phyloP scores from a whole-genome alignment of 2,113 vertebrate genomes.

The Oryzias melastigma region DNA sequence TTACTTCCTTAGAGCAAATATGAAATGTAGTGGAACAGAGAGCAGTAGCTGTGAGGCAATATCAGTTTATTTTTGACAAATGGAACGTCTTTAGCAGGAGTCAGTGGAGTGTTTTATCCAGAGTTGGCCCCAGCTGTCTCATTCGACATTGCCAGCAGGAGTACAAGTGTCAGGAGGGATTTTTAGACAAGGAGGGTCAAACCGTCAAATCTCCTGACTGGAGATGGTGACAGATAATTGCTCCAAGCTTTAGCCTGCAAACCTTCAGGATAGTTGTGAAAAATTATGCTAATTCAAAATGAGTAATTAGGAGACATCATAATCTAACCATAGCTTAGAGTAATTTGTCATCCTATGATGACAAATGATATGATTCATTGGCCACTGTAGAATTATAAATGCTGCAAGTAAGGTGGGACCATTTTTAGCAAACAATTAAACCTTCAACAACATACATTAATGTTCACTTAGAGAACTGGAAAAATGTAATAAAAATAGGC shows the following conservation, averaged over 20 bases:
- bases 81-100: slow-evolving; percentile 58
- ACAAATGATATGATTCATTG: slow-evolving; percentile 62
- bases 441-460: background rate
- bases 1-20: slow-evolving; percentile 47
- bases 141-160: slow-evolving; percentile 72
- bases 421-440: slow-evolving; percentile 11
- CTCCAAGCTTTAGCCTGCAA: slow-evolving; percentile 64
- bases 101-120: slow-evolving; percentile 56
- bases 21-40: slow-evolving; percentile 39
- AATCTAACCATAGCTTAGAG: slow-evolving; percentile 59
- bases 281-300: slow-evolving; percentile 61
- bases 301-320: slow-evolving; percentile 61
- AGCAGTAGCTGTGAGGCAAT: slow-evolving; percentile 50
- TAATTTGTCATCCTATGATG: slow-evolving; percentile 44
- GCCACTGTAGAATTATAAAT: slow-evolving; percentile 46
- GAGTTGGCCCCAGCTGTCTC: slow-evolving; percentile 62
- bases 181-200: slow-evolving; percentile 69
- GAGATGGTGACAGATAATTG: slow-evolving; percentile 66
- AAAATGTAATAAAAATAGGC: no score
- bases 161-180: slow-evolving; percentile 62
- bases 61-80: slow-evolving; percentile 65
- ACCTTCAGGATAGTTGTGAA: slow-evolving; percentile 52
- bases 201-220: slow-evolving; percentile 56
- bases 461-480: no score
- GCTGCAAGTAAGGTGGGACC: slow-evolving; percentile 10